Evolutionary conservation across 37 sponge, comb jelly and placozoan genomes (phyloP).

Genomic region (Ephydatia muelleri): DNA sequence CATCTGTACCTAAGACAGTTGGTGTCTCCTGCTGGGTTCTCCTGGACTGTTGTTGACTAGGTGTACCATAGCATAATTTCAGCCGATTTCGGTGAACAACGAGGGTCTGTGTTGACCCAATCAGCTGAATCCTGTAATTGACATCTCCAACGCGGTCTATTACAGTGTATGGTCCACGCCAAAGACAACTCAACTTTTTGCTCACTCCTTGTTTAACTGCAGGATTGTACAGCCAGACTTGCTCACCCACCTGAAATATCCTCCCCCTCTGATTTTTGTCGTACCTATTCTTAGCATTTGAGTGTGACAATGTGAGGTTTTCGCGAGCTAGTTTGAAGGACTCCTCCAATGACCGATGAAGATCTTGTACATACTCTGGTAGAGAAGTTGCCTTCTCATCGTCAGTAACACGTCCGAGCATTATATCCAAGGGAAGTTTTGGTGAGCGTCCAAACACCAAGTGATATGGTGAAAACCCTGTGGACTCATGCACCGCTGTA

Average conservation of each 20-base stretch:
- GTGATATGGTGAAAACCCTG: conserved; percentile 12
- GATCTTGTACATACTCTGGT: conserved; percentile 34
- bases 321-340: neutral
- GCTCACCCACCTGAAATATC: conserved; percentile 14
- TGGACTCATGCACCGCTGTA: conserved; percentile 33
- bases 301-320: neutral
- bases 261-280: neutral
- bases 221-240: conserved; percentile 37
- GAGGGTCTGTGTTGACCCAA: conserved; percentile 6
- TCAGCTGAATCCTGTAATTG: conserved; percentile 12
- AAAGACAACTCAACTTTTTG: conserved; percentile 20
- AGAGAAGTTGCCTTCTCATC: neutral
- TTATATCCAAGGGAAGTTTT: conserved; percentile 14
- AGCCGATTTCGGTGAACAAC: conserved; percentile 32
- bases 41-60: neutral
- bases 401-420: conserved; percentile 3
- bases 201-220: conserved; percentile 38
- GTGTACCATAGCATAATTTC: conserved; percentile 31
- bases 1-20: neutral
- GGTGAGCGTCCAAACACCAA: conserved; percentile 26
- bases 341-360: neutral
- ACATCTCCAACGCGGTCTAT: neutral
- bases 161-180: conserved; percentile 47
- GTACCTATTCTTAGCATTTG: neutral
- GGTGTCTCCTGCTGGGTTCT: neutral